Conservation (phyloP, 1,140 invertebrate species). For the Zaprionus inermis region DNA sequence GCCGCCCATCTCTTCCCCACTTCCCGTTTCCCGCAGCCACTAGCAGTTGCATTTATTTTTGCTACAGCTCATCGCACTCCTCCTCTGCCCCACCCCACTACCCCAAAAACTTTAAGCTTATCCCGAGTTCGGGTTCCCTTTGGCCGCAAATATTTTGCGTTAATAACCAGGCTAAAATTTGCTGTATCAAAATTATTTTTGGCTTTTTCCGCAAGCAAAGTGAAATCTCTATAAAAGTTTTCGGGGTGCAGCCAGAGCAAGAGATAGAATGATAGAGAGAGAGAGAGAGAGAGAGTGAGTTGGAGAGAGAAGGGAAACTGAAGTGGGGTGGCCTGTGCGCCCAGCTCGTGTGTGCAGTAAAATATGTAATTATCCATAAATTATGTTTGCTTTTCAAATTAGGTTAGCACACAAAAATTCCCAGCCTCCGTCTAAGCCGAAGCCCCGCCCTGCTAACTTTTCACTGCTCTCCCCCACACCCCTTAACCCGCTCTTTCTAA, state of each 20-base stretch:
- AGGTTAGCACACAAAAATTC: constrained; percentile 24
- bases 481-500: neutral
- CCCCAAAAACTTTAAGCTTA: constrained; percentile 32
- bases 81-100: constrained; percentile 20
- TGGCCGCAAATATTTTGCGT: constrained; percentile 51
- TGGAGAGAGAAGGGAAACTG: neutral
- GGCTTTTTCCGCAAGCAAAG: constrained; percentile 15
- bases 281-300: no score
- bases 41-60: constrained; percentile 74
- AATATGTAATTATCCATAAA: constrained; percentile 71
- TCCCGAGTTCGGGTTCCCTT: constrained; percentile 10
- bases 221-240: constrained; percentile 28
- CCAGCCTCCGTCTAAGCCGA: neutral
- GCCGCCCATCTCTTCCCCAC: neutral
- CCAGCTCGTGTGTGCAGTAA: constrained; percentile 25
- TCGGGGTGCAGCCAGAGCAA: neutral
- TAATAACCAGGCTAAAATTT: constrained; percentile 45
- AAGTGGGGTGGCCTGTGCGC: constrained; percentile 3
- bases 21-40: constrained; percentile 34
- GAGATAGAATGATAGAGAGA: neutral
- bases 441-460: neutral
- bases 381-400: constrained; percentile 50
- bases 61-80: constrained; percentile 24
- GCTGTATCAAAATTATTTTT: constrained; percentile 25
- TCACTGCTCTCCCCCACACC: neutral